These are phyloP conservation scores for Drosophila atripex DNA, from an alignment of 2,888 invertebrate genomes.

Conservation along the genomic window DNA sequence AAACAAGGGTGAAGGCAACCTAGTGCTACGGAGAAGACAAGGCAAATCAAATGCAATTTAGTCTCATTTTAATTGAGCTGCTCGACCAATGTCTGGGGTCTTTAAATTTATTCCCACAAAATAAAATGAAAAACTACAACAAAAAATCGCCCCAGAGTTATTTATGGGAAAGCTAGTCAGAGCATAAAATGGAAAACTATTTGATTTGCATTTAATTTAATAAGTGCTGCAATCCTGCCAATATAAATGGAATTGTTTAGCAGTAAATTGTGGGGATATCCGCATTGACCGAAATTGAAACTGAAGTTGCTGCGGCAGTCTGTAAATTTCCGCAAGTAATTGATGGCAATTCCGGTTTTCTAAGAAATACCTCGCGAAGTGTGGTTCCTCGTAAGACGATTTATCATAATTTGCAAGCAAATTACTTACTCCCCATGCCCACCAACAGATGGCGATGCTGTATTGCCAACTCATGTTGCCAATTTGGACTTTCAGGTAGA, in stretches of 20 bases:
- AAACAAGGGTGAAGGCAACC: constrained; percentile 33
- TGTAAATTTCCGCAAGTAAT: constrained; percentile 1
- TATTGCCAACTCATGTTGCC: constrained; percentile 70
- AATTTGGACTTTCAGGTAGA: constrained; percentile 52
- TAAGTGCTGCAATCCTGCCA: constrained; percentile 45
- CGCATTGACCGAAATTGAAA: constrained; percentile 10
- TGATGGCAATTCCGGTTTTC: not conserved
- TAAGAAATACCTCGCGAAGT: constrained; percentile 2
- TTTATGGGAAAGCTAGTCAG: constrained; percentile 57
- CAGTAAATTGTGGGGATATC: constrained; percentile 27
- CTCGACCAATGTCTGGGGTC: constrained; percentile 54
- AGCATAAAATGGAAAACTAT: constrained; percentile 2
- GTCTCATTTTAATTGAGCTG: constrained; percentile 81
- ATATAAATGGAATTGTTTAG: constrained; percentile 45
- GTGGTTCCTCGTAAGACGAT: constrained; percentile 49
- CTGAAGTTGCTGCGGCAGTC: constrained; percentile 1
- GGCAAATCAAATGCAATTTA: constrained; percentile 78
- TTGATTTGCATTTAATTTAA: constrained; percentile 54
- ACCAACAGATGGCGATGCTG: constrained; percentile 15
- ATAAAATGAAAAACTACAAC: constrained; percentile 4
- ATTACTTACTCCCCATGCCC: constrained; percentile 61
- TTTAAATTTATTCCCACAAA: constrained; percentile 13
- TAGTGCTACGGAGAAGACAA: constrained; percentile 40
- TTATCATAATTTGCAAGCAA: constrained; percentile 75
- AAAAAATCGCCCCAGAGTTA: constrained; percentile 48